A percentile compares a stretch with the other conserved stretches of the same genome.
Conservation (phyloP, 2,888 invertebrate species). For the Drosophila nigritarsus region DNA sequence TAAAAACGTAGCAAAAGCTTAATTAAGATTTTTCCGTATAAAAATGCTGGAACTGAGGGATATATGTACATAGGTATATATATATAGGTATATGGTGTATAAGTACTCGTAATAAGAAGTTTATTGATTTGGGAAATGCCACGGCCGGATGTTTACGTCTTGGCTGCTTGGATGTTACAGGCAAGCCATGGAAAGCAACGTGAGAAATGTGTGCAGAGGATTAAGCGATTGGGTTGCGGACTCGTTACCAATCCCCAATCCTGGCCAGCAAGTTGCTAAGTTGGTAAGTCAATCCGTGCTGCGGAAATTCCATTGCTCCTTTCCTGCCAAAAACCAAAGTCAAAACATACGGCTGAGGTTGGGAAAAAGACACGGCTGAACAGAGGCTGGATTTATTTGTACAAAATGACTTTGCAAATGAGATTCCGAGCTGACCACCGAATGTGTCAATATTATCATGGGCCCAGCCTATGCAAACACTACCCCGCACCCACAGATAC, state of each 20-base stretch:
- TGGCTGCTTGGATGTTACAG: conserved; percentile 43
- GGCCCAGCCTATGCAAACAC: conserved; percentile 69
- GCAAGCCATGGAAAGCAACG: conserved; percentile 55
- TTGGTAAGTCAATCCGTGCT: conserved; percentile 79
- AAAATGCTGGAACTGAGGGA: conserved; percentile 38
- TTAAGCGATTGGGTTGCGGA: conserved; percentile 38
- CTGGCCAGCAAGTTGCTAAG: conserved; percentile 66
- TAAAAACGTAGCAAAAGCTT: conserved; percentile 65
- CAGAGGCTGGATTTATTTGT: conserved; percentile 79
- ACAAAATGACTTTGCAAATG: conserved; percentile 84
- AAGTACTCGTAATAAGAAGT: conserved; percentile 65
- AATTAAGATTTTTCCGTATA: conserved; percentile 73
- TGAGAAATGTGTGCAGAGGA: conserved; percentile 67
- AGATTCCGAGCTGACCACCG: conserved; percentile 75
- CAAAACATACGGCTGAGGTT: conserved; percentile 76
- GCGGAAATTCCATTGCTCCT: conserved; percentile 53
- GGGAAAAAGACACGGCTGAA: conserved; percentile 45
- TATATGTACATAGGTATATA: conserved; percentile 24
- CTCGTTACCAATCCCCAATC: conserved; percentile 34
- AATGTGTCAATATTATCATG: conserved; percentile 82
- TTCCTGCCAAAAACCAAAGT: conserved; percentile 59
- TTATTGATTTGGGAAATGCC: conserved; percentile 78
- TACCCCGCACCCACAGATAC: conserved; percentile 5
- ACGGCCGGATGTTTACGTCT: conserved; percentile 73
- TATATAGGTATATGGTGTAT: conserved; percentile 6